A percentile compares a stretch with the other conserved stretches of the same genome.
Conservation (phyloP, 2,797 vertebrate species). For the Propithecus perrieri region DNA sequence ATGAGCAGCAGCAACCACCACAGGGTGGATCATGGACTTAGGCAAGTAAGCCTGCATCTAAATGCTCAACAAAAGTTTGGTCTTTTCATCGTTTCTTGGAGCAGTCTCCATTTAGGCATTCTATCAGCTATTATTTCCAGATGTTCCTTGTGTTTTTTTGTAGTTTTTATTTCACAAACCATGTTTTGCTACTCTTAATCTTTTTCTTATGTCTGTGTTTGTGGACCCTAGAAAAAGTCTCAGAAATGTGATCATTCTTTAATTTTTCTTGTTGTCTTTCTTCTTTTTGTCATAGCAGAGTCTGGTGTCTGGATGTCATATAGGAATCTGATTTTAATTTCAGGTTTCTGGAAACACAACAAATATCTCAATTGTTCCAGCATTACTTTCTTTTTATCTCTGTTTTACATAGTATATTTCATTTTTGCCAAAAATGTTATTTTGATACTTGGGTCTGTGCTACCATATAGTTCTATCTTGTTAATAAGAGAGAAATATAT, state of each 20-base stretch:
- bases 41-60: background rate
- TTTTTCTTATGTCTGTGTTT: slow-evolving; percentile 36
- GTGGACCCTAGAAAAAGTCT: background rate
- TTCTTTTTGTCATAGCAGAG: background rate
- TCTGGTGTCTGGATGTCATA: background rate
- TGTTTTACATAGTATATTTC: background rate
- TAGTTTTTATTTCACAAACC: slow-evolving; percentile 31
- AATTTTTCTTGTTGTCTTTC: background rate
- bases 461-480: background rate
- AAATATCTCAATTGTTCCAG: background rate
- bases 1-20: background rate
- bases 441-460: background rate
- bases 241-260: slow-evolving; percentile 16
- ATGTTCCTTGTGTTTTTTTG: background rate
- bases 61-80: background rate
- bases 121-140: slow-evolving; percentile 62
- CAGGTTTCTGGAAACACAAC: background rate
- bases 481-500: background rate
- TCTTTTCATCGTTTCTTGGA: background rate
- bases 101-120: background rate
- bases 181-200: slow-evolving; percentile 40
- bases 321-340: background rate
- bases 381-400: background rate
- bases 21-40: background rate
- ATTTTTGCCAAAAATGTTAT: background rate